Conservation (phyloP, 1,140 invertebrate species). For the Latrodectus geometricus region DNA sequence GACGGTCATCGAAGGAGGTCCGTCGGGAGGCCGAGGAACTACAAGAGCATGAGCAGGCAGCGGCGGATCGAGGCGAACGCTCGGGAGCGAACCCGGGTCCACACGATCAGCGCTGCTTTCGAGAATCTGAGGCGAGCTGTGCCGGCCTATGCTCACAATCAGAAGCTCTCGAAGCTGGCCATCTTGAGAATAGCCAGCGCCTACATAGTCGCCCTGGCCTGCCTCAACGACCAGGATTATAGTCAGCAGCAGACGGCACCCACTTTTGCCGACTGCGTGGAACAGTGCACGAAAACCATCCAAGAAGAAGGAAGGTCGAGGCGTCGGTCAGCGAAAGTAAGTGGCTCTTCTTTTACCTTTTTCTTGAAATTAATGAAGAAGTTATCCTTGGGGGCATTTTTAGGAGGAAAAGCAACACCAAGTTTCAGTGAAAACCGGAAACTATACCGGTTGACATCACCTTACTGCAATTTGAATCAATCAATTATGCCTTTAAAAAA, state of each 20-base stretch:
- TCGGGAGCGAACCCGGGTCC: constrained; percentile 88
- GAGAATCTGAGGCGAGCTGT: constrained; percentile 86
- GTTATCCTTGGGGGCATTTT: not conserved
- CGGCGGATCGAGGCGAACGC: constrained; percentile 93
- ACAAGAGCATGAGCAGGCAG: constrained; percentile 95
- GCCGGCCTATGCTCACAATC: constrained; percentile 90
- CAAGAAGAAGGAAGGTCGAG: constrained; percentile 91
- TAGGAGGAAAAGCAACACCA: not conserved
- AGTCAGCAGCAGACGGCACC: constrained; percentile 69
- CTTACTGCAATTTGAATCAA: not conserved
- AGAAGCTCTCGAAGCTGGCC: constrained; percentile 91
- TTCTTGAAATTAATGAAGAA: not conserved
- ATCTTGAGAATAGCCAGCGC: constrained; percentile 91
- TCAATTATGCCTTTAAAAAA: not conserved
- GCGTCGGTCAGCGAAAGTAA: constrained; percentile 71
- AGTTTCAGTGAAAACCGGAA: not conserved
- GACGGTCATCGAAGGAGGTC: not conserved
- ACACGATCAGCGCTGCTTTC: constrained; percentile 94
- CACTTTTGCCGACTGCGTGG: constrained; percentile 81
- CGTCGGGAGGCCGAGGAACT: constrained; percentile 78
- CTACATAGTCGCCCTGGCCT: constrained; percentile 86
- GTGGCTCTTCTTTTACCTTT: not conserved
- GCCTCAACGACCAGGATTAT: constrained; percentile 77
- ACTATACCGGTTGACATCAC: not conserved
- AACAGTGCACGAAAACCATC: constrained; percentile 86